Base-by-base conservation (phyloP, 2,113 vertebrate species). In the Poeciliopsis occidentalis region DNA sequence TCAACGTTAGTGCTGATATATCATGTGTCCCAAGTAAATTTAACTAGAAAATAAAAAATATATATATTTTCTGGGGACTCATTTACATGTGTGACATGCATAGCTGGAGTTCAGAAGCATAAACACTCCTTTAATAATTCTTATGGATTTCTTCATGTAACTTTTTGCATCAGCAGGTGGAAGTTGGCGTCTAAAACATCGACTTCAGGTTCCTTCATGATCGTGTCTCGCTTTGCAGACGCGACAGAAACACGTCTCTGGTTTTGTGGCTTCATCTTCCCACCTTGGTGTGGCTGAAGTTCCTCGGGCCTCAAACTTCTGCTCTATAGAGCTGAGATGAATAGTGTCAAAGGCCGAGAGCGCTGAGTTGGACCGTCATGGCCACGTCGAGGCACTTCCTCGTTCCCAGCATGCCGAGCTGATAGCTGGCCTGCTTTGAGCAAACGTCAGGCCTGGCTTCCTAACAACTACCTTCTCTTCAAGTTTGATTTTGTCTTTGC, bases 361-460 rank as follows among this genome's bases (percentile, higher is more conserved):
- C 4, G 41, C 41, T 60, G 32, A 64, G 70, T 27, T 76, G 80
- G 68, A 70, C 65, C 77, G 74, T 80, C 73, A 63, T 60, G 74
- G 34, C 34, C 2, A 37, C 34, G 34, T 37, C 6, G 47, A 68
- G 63, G 78, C 41, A 32, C 37, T 34, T 31, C 70, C 54, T 17
- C 37, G n/a, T 67, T 75, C 62, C 71, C 75, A 70, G 7, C 69
- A 34, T 73, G 61, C 77, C 39, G 22, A 4, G 31, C 41, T 27
- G 65, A 68, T 76, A 37, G 12, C 67, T 76, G 34, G 34, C 44
- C 30, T 4, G 32, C 73, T 75, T n/a, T n/a, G 51, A 24, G 22
- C 22, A 57, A n/a, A 57, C 51, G 8, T 57, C 22, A 57, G 22
- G 17, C 8, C 8, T n/a, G 51, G 22, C 51, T 57, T 57, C 51